Base-by-base conservation (phyloP, 2,797 vertebrate genomes). In the Microtus obscurus region DNA sequence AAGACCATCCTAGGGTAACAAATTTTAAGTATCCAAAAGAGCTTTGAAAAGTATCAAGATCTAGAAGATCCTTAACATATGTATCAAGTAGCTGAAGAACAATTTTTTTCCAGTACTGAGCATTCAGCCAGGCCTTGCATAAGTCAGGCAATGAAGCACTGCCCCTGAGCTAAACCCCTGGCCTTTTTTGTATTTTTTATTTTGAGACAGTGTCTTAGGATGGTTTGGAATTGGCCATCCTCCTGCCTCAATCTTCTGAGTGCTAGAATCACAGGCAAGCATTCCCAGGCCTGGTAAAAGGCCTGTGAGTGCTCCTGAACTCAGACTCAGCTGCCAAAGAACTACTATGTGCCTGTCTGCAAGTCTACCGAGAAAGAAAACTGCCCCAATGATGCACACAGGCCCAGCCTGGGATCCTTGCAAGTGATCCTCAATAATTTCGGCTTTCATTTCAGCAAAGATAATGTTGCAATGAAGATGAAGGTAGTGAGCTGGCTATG, bases 311-410 rank as follows among this genome's bases (percentile, higher is more conserved):
- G 81, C 37, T 89, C 74, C 53, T 90, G 73, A 56, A 31, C 67
- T 92, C 51, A 90, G 95, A 93, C 56, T 96, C 87, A n/a, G 34
- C 82, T 93, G 74, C 67, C 86, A 74, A 95, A 86, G 82, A 95
- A 92, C 81, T 83, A 78, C 29, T 56, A 65, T 59, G 11, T 94
- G 71, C 37, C 81, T 88, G 90, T 80, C 91, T 56, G 51, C 78
- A 94, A 93, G 81, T 86, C 53, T 82, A 61, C 48, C 82, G n/a
- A 90, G 51, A 56, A 87, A 85, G 65, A 89, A 79, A 95, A 73
- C 31, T 71, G 53, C 31, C 86, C 90, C 65, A 91, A 74, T 9
- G 37, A 94, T 29, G 48, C 43, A 61, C 17, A 3, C 9, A 96
- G 51, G 61, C 93, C 85, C 27, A 65, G 29, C 43, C 89, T 27